Evolutionary conservation across 2,888 invertebrate species (phyloP).

Genomic region (Microctonus brassicae): DNA sequence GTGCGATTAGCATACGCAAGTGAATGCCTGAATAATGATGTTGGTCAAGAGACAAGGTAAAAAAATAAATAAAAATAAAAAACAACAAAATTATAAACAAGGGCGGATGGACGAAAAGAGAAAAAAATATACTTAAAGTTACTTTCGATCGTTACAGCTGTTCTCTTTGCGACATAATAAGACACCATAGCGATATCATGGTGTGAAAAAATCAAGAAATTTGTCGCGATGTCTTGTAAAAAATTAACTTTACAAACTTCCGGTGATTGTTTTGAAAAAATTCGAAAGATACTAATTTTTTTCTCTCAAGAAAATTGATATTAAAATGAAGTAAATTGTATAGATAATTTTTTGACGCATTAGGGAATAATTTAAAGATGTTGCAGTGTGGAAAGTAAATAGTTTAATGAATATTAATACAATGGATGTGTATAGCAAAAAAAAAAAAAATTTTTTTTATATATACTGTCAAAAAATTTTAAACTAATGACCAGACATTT

Average conservation of each 20-base stretch:
- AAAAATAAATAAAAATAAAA: not conserved
- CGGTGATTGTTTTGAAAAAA: conserved; percentile 9
- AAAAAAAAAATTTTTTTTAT: not conserved
- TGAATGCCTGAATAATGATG: not conserved
- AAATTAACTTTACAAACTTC: not conserved
- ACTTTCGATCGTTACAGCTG: conserved; percentile 29
- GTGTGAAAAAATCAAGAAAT: conserved; percentile 3
- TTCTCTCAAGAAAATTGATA: not conserved
- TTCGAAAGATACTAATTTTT: conserved; percentile 1
- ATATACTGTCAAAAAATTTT: not conserved
- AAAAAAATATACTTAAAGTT: conserved; percentile 2
- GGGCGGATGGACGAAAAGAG: not conserved
- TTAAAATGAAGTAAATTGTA: not conserved
- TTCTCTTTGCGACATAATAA: conserved; percentile 10
- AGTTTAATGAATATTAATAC: too few relatives aligned
- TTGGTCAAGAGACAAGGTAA: not conserved
- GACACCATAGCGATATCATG: not conserved
- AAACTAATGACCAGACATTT: not conserved
- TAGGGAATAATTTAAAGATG: too few relatives aligned
- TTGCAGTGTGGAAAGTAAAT: not conserved
- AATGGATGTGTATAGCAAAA: too few relatives aligned
- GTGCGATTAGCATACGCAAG: conserved; percentile 4
- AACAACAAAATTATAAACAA: not conserved
- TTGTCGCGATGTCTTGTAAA: not conserved
- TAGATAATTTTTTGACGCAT: not conserved